Conservation (phyloP, 2,797 vertebrate species). For the Acanthis flammea region DNA sequence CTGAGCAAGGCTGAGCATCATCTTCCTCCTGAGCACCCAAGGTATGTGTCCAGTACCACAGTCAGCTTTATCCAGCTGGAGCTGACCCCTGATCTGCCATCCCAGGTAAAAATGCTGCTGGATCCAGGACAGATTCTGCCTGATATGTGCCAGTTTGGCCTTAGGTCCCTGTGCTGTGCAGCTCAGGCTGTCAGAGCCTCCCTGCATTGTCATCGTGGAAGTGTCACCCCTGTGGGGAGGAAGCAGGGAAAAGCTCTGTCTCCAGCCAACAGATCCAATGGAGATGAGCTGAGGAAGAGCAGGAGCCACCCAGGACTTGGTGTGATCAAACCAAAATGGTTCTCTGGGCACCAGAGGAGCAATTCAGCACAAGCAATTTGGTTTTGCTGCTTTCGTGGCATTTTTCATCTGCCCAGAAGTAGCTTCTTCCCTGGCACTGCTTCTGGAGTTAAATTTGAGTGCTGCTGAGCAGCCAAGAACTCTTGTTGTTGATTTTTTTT, state of each 20-base stretch:
- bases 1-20: not conserved
- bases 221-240: not conserved
- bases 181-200: not conserved
- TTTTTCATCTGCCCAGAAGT: not conserved
- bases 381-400: not conserved
- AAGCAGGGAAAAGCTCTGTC: not conserved
- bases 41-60: fast-evolving
- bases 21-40: not conserved
- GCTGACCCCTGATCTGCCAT: not conserved
- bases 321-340: not conserved
- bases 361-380: not conserved
- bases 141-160: fast-evolving
- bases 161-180: fast-evolving
- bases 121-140: fast-evolving
- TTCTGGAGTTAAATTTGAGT: not conserved
- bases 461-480: not conserved
- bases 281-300: not conserved
- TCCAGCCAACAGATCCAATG: not conserved
- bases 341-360: not conserved
- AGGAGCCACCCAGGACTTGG: not conserved
- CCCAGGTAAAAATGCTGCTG: not conserved
- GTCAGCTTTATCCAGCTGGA: not conserved
- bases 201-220: fast-evolving
- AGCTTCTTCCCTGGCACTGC: not conserved
- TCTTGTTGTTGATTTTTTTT: not conserved